Evolutionary conservation across 2,888 invertebrate genomes (phyloP), one percentile per base, ranked within the genome.

Genomic region (Eristalis tenax): DNA sequence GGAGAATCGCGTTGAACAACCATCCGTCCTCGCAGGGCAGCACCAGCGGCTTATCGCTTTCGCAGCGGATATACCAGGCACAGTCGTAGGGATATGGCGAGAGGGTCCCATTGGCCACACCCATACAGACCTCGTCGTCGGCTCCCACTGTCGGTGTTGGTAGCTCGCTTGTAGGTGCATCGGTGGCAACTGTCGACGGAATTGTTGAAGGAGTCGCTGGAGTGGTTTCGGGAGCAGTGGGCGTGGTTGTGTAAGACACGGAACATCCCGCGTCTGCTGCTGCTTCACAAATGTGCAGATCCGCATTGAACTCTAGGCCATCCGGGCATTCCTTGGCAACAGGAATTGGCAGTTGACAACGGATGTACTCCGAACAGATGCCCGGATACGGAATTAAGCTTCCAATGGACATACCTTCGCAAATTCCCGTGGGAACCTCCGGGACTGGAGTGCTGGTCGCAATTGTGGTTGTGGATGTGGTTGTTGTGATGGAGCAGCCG

Each of bases 301-400:
- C 28, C 1, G 86, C 89, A 70, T 89, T 91, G 32, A 91, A 94
- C 15, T 94, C 94, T 11, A 94, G 93, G 22, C 94, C 94, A 0
- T 93, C 93, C 13, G 94, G 93, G 63, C 94, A 94, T 18, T 95
- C 95, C 70, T 94, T 94, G 64, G 94, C 93, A 87, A 91, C 92
- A 59, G 90, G 90, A 35, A 92, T 92, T 0, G 91, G 91, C 8
- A 79, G 71, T 0, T 75, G 79, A 68, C 91, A 91, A 0, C 86
- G 71, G 4, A 91, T 89, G 56, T 90, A 91, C 71, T 91, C 91
- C 0, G 83, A 88, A 43, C 91, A 91, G 57, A 90, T 89, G 59
- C 89, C 89, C 2, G 91, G 91, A 80, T 91, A 91, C 26, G 89
- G 77, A 1, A 90, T 85, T 32, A 90, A 89, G 5, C 88, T 76